Conservation (phyloP, 2,797 vertebrate species). For the Chaetophractus vellerosus region DNA sequence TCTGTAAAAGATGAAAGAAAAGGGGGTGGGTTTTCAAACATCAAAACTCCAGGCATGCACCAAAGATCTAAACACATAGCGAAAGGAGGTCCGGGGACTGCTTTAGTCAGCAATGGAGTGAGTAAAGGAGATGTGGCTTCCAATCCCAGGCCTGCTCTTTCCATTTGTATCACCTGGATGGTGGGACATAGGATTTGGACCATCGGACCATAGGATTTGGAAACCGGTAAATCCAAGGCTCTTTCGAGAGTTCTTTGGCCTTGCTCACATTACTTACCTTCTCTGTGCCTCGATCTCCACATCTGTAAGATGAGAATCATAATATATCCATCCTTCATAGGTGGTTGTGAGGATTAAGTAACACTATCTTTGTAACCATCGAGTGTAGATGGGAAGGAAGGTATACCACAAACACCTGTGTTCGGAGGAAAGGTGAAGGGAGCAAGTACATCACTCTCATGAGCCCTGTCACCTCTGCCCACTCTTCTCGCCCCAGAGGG, state of each 20-base stretch:
- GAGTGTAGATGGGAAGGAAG: background rate
- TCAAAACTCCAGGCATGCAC: constrained; percentile 58
- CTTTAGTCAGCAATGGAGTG: background rate
- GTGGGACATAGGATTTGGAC: background rate
- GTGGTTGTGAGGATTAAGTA: background rate
- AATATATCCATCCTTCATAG: background rate
- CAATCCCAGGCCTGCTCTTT: background rate
- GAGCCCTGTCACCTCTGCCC: background rate
- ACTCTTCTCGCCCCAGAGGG: background rate
- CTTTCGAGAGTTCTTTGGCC: background rate
- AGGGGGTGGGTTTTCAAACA: background rate
- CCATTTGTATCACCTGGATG: background rate
- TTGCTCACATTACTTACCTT: background rate
- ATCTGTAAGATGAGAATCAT: constrained; percentile 12
- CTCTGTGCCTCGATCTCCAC: background rate
- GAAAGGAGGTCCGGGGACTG: background rate
- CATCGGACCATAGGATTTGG: background rate
- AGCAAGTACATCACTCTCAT: background rate
- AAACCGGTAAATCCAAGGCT: background rate
- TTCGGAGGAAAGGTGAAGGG: background rate
- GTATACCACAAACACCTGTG: background rate
- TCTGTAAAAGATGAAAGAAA: constrained; percentile 74
- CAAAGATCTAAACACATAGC: background rate
- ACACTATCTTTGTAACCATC: background rate
- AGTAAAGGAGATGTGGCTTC: background rate